A percentile compares a stretch with the other conserved stretches of the same genome.
These are phyloP conservation scores for Xiphophorus hellerii DNA, from an alignment of 2,113 vertebrate genomes.

Conservation along the genomic window DNA sequence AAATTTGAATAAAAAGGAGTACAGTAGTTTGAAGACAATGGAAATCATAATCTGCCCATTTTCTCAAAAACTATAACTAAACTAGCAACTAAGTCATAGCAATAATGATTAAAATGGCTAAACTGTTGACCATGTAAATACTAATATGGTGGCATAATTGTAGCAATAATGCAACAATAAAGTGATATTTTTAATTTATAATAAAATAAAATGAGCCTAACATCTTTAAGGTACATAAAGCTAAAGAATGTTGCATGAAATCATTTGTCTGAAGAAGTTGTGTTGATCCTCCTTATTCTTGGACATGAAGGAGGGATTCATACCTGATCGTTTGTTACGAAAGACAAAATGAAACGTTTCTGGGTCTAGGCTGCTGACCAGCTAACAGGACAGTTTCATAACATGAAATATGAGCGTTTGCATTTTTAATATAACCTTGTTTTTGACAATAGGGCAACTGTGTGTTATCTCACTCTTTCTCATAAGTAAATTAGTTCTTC, in stretches of 20 bases:
- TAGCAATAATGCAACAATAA: background rate
- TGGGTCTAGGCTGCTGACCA: background rate
- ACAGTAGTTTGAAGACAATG: no score
- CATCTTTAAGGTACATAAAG: background rate
- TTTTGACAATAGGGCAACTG: background rate
- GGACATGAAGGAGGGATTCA: background rate
- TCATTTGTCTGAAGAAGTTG: background rate
- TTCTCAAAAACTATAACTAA: no score
- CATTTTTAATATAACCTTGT: constrained; percentile 36
- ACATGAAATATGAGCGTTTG: constrained; percentile 3
- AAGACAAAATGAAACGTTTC: background rate
- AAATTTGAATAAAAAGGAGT: no score
- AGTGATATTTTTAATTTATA: background rate
- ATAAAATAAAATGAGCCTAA: background rate
- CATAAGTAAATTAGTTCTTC: background rate
- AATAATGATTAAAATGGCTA: no score
- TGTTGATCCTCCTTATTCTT: background rate
- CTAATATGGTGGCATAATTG: background rate
- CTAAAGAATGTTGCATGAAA: no score
- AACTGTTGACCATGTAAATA: background rate
- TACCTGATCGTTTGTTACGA: background rate
- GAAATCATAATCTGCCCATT: no score
- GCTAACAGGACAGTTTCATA: constrained; percentile 1
- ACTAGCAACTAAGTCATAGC: no score
- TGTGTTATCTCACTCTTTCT: background rate